These are phyloP conservation scores for Apodemus speciosus DNA, from an alignment of 2,113 vertebrate species.

Conservation along the genomic window DNA sequence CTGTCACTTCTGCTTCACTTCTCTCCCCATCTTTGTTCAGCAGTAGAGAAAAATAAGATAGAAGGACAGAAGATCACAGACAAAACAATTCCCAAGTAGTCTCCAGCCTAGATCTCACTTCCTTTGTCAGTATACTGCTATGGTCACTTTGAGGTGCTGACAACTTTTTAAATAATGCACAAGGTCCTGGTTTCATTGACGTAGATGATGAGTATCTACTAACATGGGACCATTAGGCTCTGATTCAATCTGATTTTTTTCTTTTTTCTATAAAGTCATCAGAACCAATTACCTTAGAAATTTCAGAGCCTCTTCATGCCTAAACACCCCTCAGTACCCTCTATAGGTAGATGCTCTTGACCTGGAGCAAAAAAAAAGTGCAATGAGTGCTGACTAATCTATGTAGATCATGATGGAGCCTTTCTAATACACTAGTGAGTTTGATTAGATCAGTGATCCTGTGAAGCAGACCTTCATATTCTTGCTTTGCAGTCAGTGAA, in stretches of 20 bases:
- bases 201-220: background rate
- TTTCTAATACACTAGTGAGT: background rate
- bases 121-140: background rate
- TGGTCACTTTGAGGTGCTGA: background rate
- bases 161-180: slow-evolving; percentile 46
- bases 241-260: background rate
- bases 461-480: slow-evolving; percentile 29
- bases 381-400: background rate
- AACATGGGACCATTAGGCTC: background rate
- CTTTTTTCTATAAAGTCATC: background rate
- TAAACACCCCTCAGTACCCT: background rate
- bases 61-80: background rate
- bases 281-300: background rate
- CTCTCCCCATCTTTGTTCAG: slow-evolving; percentile 10
- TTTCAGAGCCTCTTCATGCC: background rate
- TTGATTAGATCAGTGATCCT: slow-evolving; percentile 1
- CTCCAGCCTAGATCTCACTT: background rate
- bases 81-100: background rate
- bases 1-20: slow-evolving; percentile 4
- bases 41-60: background rate
- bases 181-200: background rate
- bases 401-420: background rate
- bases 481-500: slow-evolving; percentile 28
- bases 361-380: background rate
- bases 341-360: background rate